phyloP scores from a whole-genome alignment of 2,888 invertebrate genomes.

The Leucozona laternaria region DNA sequence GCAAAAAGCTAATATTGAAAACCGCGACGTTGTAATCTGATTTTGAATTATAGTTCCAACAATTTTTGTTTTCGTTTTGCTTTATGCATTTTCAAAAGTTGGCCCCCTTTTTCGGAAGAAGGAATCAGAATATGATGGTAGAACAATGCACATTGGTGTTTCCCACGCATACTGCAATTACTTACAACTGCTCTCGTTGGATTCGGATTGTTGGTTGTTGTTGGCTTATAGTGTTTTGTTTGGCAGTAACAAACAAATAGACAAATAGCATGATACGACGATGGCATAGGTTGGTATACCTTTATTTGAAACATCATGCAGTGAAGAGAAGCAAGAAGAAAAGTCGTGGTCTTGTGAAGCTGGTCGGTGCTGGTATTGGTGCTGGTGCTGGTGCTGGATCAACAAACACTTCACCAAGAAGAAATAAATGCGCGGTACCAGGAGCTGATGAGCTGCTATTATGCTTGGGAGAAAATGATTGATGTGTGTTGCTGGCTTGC shows the following conservation, averaged over 20 bases:
- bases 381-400: conserved; percentile 16
- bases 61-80: conserved; percentile 1
- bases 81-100: conserved; percentile 18
- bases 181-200: conserved; percentile 29
- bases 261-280: conserved; percentile 65
- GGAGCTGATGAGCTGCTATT: conserved; percentile 37
- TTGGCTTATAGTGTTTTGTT: conserved; percentile 67
- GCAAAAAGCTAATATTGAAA: conserved; percentile 70
- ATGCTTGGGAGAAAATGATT: conserved; percentile 64
- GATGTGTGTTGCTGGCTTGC: conserved; percentile 65
- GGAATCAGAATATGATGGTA: conserved; percentile 20
- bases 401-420: conserved; percentile 22
- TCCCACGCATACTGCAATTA: conserved; percentile 73
- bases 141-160: conserved; percentile 60
- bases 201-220: conserved; percentile 36
- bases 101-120: conserved; percentile 31
- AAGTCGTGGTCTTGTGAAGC: conserved; percentile 20
- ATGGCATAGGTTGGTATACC: background rate
- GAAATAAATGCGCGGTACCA: conserved; percentile 37
- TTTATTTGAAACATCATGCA: conserved; percentile 56
- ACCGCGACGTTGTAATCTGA: conserved; percentile 63
- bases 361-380: background rate
- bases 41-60: conserved; percentile 59
- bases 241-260: conserved; percentile 71
- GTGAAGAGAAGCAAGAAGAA: conserved; percentile 16